Evolutionary conservation across 2,888 invertebrate genomes (phyloP), one percentile per base, ranked within the genome.

Genomic region (Molorchus minor): DNA sequence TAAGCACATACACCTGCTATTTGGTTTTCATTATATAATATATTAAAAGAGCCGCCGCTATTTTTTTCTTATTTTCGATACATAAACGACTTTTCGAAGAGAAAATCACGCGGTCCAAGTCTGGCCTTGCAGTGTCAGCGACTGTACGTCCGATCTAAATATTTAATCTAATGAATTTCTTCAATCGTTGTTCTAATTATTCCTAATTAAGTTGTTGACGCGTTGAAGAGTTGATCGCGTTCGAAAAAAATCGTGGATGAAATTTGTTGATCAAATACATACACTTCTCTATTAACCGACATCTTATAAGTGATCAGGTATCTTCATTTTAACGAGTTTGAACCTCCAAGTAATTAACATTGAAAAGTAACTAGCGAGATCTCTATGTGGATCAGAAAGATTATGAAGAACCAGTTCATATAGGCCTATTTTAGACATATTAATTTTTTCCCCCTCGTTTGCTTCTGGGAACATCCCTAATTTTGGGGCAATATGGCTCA

Each of bases 201-300:
- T 43, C 43, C 15, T 43, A 43, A 43, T 43, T 43, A 43, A 43
- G 43, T 21, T 43, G 43, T 43, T 25, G 21, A 43, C 15, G 20
- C 20, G 21, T 43, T 19, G 43, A 21, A 21, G 43, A n/a, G n/a
- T 43, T 25, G 21, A 4, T 21, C n/a, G 12, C 25, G 25, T 43
- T 43, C 8, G 25, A 21, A 43, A 43, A 43, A 21, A 43, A 43
- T 12, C 12, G 21, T 12, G 1, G 43, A 21, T 43, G 20, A 20
- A 43, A 43, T 21, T 43, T 43, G 12, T 43, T 21, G 43, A 15
- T 25, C 12, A 20, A 25, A 5, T 5, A 25, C 8, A 8, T 25
- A 33, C 3, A 33, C 12, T 3, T 33, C 10, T 33, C 33, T n/a
- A 33, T 33, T 33, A 33, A 33, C 33, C 5, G 12, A 33, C 33